Base-by-base conservation (phyloP, 2,888 invertebrate species). In the Polyommatus iphigenia region DNA sequence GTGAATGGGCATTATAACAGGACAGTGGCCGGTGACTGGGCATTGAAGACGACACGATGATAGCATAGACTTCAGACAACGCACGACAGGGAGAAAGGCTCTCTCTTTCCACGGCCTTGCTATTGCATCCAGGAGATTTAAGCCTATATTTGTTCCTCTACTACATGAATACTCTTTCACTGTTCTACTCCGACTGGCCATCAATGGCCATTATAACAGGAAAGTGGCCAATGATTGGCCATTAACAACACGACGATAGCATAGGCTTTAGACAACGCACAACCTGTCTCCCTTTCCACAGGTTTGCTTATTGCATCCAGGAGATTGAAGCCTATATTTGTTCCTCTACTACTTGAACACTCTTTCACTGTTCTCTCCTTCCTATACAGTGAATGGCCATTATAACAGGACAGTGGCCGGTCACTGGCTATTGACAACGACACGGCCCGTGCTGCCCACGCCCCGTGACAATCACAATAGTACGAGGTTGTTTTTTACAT, bases 401-500 rank as follows among this genome's bases (percentile, higher is more conserved):
- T 67, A 67, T 10, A 46, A 46, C 46, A 46, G 10, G 10, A 46
- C 46, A 67, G 29, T 29, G 67, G 29, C 29, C 29, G 20, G 29
- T 29, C n/a, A 59, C 57, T 59, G 29, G 24, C 67, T 29, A 67
- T 67, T 67, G 67, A 67, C 29, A 29, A 62, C 62, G 62, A 62
- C 62, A 24, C 67, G 67, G 29, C 29, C 29, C 67, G 29, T 67
- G 29, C 29, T 67, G 29, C 29, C 67, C 67, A 32, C 8, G 15
- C 29, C 67, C 29, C 67, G 67, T 67, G 67, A 67, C 67, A 67
- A 5, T 67, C 67, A 67, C 67, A 67, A 67, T 67, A 62, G 62
- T 13, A 6, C 29, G 67, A 67, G 67, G 67, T 32, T 24, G 3
- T 62, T 62, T 67, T 67, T 67, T 67, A 29, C 67, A 67, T 29